These are phyloP conservation scores for Chlorodrepanis virens DNA, from an alignment of 2,113 vertebrate genomes.

Conservation along the genomic window DNA sequence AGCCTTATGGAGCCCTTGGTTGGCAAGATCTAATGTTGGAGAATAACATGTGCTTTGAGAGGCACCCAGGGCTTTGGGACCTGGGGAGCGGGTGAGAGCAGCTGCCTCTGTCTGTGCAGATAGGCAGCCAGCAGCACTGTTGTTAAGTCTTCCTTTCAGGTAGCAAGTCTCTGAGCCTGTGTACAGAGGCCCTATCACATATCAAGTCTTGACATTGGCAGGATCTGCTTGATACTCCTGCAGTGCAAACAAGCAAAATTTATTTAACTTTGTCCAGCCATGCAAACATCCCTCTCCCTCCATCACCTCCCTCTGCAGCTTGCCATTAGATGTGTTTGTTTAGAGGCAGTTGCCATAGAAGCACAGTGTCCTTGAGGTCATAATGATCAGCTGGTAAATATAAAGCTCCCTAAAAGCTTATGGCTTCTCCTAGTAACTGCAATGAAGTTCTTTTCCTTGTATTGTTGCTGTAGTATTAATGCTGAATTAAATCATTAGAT, in stretches of 20 bases:
- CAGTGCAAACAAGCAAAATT: neutral
- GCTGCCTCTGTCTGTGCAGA: neutral
- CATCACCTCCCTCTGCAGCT: neutral
- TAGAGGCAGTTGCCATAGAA: conserved; percentile 14
- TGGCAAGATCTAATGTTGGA: neutral
- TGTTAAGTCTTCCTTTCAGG: neutral
- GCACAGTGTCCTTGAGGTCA: neutral
- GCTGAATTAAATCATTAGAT: neutral
- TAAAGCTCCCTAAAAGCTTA: neutral
- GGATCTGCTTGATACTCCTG: neutral
- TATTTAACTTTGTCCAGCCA: neutral
- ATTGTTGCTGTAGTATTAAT: neutral
- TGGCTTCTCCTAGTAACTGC: neutral
- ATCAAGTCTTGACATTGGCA: neutral
- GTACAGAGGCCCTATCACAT: neutral
- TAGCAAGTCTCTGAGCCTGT: neutral
- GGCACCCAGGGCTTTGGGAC: neutral
- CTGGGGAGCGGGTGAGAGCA: neutral
- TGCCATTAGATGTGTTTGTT: neutral
- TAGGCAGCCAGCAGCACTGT: neutral
- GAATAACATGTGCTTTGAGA: neutral
- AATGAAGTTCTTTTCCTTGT: neutral
- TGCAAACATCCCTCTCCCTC: neutral
- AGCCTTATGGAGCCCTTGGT: neutral
- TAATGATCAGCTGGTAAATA: neutral